Conservation (phyloP, 1,140 invertebrate genomes). For the Polypedilum vanderplanki region DNA sequence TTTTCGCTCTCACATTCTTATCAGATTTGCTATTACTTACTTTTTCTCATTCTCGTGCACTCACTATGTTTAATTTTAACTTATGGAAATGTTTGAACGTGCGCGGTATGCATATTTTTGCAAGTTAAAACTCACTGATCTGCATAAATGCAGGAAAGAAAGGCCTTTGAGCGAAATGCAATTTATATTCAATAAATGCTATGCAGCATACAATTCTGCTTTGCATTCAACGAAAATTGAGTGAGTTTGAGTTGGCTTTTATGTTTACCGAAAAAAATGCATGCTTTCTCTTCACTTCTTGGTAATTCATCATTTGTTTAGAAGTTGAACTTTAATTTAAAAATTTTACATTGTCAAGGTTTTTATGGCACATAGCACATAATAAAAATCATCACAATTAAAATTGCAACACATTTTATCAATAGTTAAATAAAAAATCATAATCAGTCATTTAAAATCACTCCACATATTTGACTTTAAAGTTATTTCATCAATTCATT, state of each 20-base stretch:
- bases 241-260: neutral
- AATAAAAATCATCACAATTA: too few relatives aligned
- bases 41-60: too few relatives aligned
- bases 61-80: too few relatives aligned
- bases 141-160: slow-evolving; percentile 16
- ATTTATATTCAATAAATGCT: slow-evolving; percentile 19
- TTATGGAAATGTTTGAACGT: slow-evolving; percentile 30
- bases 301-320: too few relatives aligned
- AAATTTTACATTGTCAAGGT: too few relatives aligned
- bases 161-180: neutral
- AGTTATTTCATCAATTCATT: too few relatives aligned
- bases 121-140: neutral
- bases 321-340: too few relatives aligned
- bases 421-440: too few relatives aligned
- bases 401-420: too few relatives aligned
- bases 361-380: too few relatives aligned
- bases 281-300: neutral
- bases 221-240: neutral
- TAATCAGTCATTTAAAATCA: too few relatives aligned
- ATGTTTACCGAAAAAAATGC: neutral
- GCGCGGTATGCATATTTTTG: slow-evolving; percentile 41
- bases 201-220: neutral
- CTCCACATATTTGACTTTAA: too few relatives aligned
- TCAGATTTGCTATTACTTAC: neutral
- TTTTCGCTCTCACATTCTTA: neutral